Base-by-base conservation (phyloP, 2,113 vertebrate species). In the Dromas ardeola region DNA sequence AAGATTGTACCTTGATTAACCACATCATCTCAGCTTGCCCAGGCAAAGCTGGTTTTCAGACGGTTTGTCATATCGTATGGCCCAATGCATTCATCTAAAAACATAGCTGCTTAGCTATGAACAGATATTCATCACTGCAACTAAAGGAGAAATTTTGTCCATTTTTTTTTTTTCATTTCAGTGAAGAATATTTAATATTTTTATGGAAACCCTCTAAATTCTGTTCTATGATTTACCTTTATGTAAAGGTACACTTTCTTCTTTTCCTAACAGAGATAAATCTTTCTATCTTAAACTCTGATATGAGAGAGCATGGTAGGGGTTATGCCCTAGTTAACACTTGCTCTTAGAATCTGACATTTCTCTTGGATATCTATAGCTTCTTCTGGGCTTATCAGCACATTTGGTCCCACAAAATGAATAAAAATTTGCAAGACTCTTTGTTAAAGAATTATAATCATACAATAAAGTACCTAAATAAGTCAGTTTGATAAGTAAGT, bases 1-100 rank as follows among this genome's bases (percentile, higher is more conserved):
- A 97, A 98, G 93, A 86, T 93, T 96, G 93, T 79, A 83, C 97
- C 86, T 93, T 98, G 95, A 97, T 97, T 97, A 98, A 94, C 93
- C 96, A 93, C 88, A 95, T 97, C 86, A 94, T 96, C 84, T 87
- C 81, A 90, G 86, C 93, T 96, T 95, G 86, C 92, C 90, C 43
- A 63, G 53, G 86, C 92, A 90, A 93, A 43, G 50, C 61, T 81
- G n/a, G 13, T 88, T 96, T 86, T 91, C 88, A 91, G 89, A 69
- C 80, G 77, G 66, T 96, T 96, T 95, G 88, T 95, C 88, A 47
- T 84, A 88, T 96, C 69, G n/a, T 67, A 88, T 62, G 76, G 65
- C 78, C 90, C 65, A 81, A 14, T 77, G 65, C 65, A 65, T 96
- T 95, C 63, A 62, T 90, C 72, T 93, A 42, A 93, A 91, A 84